Conservation (phyloP, 2,113 vertebrate species). For the Muntiacus reevesi region DNA sequence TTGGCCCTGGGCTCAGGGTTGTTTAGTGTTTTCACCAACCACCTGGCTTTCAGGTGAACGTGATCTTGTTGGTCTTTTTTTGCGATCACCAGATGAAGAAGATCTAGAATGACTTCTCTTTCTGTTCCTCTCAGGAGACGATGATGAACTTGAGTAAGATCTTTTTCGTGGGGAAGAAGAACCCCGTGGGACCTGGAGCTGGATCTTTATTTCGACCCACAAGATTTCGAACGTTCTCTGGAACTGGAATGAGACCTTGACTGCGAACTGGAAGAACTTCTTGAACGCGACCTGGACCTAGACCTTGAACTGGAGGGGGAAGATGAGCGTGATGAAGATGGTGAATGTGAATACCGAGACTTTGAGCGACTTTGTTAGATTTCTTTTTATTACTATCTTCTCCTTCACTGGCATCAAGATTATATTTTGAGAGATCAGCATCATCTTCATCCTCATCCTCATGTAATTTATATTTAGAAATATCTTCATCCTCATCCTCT, state of each 20-base stretch:
- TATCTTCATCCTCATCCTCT: conserved; percentile 95
- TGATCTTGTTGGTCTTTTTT: conserved; percentile 98
- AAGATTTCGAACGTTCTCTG: conserved; percentile 86
- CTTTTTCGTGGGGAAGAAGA: conserved; percentile 94
- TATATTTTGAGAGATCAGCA: conserved; percentile 96
- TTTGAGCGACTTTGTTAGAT: conserved; percentile 86
- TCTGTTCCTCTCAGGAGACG: conserved; percentile 93
- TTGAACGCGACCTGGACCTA: conserved; percentile 98
- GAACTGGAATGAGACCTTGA: conserved; percentile 95
- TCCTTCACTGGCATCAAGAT: conserved; percentile 93
- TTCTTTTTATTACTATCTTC: conserved; percentile 86
- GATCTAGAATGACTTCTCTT: conserved; percentile 97
- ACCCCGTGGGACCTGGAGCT: conserved; percentile 98
- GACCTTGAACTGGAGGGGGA: conserved; percentile 98
- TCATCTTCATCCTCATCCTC: conserved; percentile 90
- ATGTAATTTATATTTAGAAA: conserved; percentile 95
- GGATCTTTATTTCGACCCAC: conserved; percentile 99
- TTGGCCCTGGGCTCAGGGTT: conserved; percentile 71
- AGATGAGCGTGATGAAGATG: conserved; percentile 91
- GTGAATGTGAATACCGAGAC: conserved; percentile 91
- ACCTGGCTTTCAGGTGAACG: conserved; percentile 93
- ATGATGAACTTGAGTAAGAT: conserved; percentile 92
- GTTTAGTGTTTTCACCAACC: conserved; percentile 70
- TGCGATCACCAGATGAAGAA: conserved; percentile 94
- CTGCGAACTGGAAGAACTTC: conserved; percentile 97